Base-by-base conservation (phyloP, 2,888 invertebrate species). In the Caenorhabditis plicata region DNA sequence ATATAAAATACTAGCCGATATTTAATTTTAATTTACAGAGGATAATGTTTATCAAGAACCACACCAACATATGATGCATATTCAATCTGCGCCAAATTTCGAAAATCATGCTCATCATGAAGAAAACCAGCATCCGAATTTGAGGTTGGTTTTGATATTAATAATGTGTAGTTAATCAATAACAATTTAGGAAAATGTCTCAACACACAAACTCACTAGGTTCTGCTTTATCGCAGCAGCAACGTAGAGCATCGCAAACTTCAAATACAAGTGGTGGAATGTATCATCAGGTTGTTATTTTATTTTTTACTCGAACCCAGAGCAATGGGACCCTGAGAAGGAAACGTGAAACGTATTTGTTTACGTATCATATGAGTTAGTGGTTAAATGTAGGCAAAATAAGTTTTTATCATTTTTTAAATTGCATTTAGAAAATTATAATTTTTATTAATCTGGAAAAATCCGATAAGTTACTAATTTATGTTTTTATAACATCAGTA, bases 31-130 rank as follows among this genome's bases (percentile, higher is more conserved):
- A n/a, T n/a, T n/a, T n/a, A 53, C 43, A 4, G 36, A 40, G 49
- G 69, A 71, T 41, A 64, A 62, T 17, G 71, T 71, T 15, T 71
- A 71, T 47, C 71, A 71, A 42, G 71, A 71, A 44, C 71, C 71
- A 1, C 58, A 61, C 11, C 67, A 62, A 20, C 66, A 68, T 39
- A 19, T 61, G 36, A 44, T 41, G 35, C 71, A 71, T 33, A 71
- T 62, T 42, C 60, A 62, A 29, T 68, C 68, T 19, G 71, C 68
- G 5, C 71, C 71, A 3, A 52, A 46, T 26, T 67, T 68, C 42
- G n/a, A n/a, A n/a, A n/a, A n/a, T n/a, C n/a, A n/a, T n/a, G n/a
- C n/a, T n/a, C n/a, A n/a, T n/a, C 57, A 60, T 35, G 68, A 71
- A 27, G 52, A 62, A 8, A 56, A 52, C 44, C 51, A 62, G 29